Percentiles rank a stretch among this genome's conserved stretches.
phyloP scores from a whole-genome alignment of 2,113 vertebrate genomes.

The Procavia capensis region DNA sequence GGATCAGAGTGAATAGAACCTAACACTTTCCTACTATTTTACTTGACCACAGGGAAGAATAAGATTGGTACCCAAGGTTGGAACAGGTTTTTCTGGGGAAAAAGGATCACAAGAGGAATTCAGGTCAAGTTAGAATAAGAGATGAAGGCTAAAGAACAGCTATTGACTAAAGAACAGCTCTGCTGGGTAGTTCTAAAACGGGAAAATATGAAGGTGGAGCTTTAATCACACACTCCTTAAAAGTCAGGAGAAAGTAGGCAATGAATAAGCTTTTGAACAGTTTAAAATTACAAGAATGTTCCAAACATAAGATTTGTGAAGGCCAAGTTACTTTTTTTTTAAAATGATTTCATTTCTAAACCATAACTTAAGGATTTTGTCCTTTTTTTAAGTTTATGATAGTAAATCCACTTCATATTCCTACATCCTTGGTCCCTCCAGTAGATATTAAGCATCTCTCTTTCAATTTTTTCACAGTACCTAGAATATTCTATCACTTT shows the following conservation, averaged over 20 bases:
- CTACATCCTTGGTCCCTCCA: not conserved
- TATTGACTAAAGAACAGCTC: conserved; percentile 1
- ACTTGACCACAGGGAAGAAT: conserved; percentile 47
- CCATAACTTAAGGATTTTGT: not conserved
- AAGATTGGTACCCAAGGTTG: not conserved
- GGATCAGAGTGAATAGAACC: not conserved
- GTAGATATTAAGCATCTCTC: conserved; percentile 15
- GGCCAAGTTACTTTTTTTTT: not conserved
- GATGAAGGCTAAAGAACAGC: not conserved
- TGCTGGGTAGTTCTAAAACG: conserved; percentile 45
- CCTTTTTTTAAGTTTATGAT: not conserved
- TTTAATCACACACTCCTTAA: conserved; percentile 56
- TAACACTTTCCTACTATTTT: conserved; percentile 16
- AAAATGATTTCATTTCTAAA: conserved; percentile 36
- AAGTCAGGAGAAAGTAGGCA: conserved; percentile 50
- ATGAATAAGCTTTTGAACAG: conserved; percentile 31
- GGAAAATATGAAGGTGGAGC: conserved; percentile 10
- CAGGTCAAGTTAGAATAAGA: conserved; percentile 36
- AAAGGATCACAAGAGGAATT: conserved; percentile 52
- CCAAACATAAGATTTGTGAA: not conserved
- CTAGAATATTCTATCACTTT: not conserved
- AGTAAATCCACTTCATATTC: not conserved
- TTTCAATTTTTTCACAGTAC: not conserved
- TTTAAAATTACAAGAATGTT: conserved; percentile 37
- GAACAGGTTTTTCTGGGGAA: conserved; percentile 34